Base-by-base conservation (phyloP, 2,888 invertebrate species). In the Tachina lurida region DNA sequence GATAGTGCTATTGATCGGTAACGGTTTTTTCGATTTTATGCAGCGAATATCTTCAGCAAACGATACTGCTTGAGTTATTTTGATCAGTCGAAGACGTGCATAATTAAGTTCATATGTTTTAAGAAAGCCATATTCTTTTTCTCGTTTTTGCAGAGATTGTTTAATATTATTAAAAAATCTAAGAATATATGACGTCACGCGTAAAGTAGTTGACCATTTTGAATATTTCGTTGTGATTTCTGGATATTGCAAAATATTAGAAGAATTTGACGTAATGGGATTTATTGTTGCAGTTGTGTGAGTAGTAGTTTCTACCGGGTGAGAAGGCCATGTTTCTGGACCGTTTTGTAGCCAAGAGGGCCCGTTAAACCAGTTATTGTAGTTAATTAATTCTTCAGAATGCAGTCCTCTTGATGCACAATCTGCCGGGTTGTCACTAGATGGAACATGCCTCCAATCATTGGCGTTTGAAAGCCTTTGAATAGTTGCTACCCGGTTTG, bases 381-480 rank as follows among this genome's bases (percentile, higher is more conserved):
- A 3, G 31, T 31, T 31, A 58, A 62, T n/a, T 39, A 70, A 12
- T 19, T 39, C 31, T 74, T 74, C 63, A 5, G 19, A 63, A 13
- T n/a, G 13, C 13, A 74, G 22, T 62, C 65, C 65, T 39, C 54
- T 22, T n/a, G 65, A 65, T 22, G 65, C 75, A 54, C 63, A 65
- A 41, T 70, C 70, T 13, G 70, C 31, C 10, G 67, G 43, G 43
- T 71, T 71, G 17, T 58, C 45, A 5, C 39, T 19, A 10, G 63
- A 52, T 17, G 58, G 68, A 10, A 77, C 77, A 47, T 77, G 47
- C 41, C 58, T 58, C 77, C 77, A 77, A 39, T 77, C 60, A 31
- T 41, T 8, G 9, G 56, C 60, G 13, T 77, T 49, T 12, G 77
- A 65, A 54, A 68, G 41, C 3, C 68, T 49, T 41, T 77, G 77